Evolutionary conservation across 2,797 vertebrate species (phyloP).

Genomic region (Numenius phaeopus): DNA sequence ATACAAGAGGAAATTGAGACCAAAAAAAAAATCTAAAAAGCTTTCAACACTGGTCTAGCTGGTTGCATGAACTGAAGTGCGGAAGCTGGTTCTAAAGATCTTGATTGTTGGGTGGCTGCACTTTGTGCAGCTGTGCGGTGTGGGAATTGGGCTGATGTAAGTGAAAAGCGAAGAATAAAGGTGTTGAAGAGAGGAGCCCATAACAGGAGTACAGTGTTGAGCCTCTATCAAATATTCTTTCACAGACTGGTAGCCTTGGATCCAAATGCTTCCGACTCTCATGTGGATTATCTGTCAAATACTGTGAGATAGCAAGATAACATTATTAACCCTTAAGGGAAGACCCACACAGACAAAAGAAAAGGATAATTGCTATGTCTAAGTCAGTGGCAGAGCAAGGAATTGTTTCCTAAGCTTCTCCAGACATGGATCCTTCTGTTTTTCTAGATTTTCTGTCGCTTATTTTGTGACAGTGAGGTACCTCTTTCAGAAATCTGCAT

Average conservation of each 20-base stretch:
- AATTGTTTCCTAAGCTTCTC: not conserved
- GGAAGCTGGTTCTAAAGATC: not conserved
- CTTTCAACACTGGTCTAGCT: not conserved
- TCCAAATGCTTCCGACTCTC: not conserved
- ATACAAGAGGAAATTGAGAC: not conserved
- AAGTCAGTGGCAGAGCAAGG: not conserved
- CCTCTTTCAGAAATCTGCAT: not conserved
- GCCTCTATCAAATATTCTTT: not conserved
- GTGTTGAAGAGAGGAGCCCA: not conserved
- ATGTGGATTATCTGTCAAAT: not conserved
- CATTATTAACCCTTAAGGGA: not conserved
- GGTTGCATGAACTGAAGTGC: not conserved
- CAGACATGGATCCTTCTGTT: not conserved
- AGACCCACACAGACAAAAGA: not conserved
- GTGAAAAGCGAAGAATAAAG: not conserved
- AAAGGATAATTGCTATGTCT: not conserved
- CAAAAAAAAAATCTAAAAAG: not conserved
- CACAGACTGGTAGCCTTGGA: not conserved
- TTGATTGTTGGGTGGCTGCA: accelerated
- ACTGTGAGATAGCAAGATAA: not conserved
- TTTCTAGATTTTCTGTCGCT: not conserved
- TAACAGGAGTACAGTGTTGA: not conserved
- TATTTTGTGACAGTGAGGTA: not conserved
- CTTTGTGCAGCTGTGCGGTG: not conserved
- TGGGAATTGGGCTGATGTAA: not conserved